Percentiles rank a stretch among this genome's conserved stretches.
These are phyloP conservation scores for Pseudorhiza aurosa DNA, from an alignment of 30 jellyfish, hydroid and myxozoan genomes.

Conservation along the genomic window DNA sequence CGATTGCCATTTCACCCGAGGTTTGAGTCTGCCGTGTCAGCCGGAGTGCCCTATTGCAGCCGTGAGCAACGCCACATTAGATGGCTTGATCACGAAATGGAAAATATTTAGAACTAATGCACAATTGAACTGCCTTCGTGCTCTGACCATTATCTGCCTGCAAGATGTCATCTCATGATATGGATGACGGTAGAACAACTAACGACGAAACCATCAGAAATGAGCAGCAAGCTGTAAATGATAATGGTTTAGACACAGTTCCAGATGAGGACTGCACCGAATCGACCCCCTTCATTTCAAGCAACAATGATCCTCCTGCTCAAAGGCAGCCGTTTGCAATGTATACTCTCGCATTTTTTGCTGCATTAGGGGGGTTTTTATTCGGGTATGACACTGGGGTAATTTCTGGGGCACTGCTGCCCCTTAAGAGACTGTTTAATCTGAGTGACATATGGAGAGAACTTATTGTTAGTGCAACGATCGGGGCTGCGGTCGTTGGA, in stretches of 20 bases:
- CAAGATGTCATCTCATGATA: too few species aligned
- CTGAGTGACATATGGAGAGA: constrained; percentile 76
- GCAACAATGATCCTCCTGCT: too few species aligned
- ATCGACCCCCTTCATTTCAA: constrained; percentile 21
- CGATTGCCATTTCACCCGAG: too few species aligned
- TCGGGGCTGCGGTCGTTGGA: constrained; percentile 94
- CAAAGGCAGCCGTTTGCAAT: background rate
- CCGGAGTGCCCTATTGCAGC: too few species aligned
- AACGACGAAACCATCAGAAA: background rate
- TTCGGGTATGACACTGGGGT: constrained; percentile 99
- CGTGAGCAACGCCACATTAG: too few species aligned
- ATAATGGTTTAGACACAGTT: background rate
- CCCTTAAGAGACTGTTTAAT: constrained; percentile 50
- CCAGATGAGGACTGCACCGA: constrained; percentile 15
- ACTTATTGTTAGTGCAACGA: constrained; percentile 79
- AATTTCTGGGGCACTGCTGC: constrained; percentile 93
- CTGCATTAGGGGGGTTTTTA: constrained; percentile 94
- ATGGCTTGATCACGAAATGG: too few species aligned
- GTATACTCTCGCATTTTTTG: constrained; percentile 70
- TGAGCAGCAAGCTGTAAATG: background rate
- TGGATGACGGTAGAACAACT: background rate
- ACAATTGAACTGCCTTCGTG: too few species aligned
- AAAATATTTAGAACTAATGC: too few species aligned
- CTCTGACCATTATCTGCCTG: too few species aligned
- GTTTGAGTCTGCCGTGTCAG: too few species aligned